phyloP scores from a whole-genome alignment of 2,888 invertebrate genomes.

The Eilema sororculum region DNA sequence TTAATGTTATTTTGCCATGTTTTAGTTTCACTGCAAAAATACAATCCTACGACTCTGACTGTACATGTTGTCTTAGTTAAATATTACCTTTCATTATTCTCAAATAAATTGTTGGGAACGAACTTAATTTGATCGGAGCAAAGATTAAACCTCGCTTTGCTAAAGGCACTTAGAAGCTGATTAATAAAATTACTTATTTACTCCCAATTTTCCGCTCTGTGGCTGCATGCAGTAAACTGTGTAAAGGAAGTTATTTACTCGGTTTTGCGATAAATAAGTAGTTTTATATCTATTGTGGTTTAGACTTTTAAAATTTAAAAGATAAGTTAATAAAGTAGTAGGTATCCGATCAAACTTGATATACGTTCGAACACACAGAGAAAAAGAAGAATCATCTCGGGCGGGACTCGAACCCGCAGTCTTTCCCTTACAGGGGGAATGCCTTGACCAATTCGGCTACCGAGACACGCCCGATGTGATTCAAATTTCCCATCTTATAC shows the following conservation, averaged over 20 bases:
- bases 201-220: slow-evolving; percentile 55
- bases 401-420: too few species aligned
- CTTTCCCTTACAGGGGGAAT: too few species aligned
- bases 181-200: slow-evolving; percentile 78
- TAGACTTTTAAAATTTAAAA: background rate
- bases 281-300: background rate
- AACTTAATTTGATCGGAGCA: slow-evolving; percentile 73
- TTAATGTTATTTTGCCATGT: too few species aligned
- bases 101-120: slow-evolving; percentile 69
- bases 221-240: slow-evolving; percentile 44
- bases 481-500: too few species aligned
- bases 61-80: slow-evolving; percentile 57
- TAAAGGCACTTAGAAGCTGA: slow-evolving; percentile 71
- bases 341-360: too few species aligned
- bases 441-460: too few species aligned
- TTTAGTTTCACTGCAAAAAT: too few species aligned
- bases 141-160: slow-evolving; percentile 64
- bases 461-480: too few species aligned
- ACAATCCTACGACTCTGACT: slow-evolving; percentile 44
- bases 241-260: slow-evolving; percentile 33
- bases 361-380: too few species aligned
- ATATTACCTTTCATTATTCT: slow-evolving; percentile 74
- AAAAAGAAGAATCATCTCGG: too few species aligned
- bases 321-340: too few species aligned
- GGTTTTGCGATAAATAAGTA: slow-evolving; percentile 13